These are phyloP conservation scores for Prolemur simus DNA, from an alignment of 2,113 vertebrate species.

Conservation along the genomic window DNA sequence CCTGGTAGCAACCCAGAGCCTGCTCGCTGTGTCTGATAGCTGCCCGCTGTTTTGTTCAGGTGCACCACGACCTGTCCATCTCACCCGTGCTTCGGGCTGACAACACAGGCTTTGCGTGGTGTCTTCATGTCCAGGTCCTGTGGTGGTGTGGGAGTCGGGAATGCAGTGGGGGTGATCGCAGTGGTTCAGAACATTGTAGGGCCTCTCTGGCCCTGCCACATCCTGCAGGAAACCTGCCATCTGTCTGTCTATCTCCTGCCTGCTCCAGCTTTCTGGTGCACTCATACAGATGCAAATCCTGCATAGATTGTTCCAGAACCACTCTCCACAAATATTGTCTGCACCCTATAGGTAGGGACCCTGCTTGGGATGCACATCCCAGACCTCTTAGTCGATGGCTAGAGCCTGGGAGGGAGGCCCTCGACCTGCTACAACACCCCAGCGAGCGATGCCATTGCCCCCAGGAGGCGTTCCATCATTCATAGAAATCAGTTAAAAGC, in stretches of 20 bases:
- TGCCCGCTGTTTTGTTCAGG: not conserved
- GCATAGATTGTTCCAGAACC: not conserved
- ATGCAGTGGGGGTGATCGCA: not conserved
- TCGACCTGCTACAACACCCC: not conserved
- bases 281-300: not conserved
- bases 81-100: not conserved
- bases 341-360: no score
- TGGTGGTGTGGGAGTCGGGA: not conserved
- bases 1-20: not conserved
- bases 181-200: no score
- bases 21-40: fast-evolving
- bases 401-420: not conserved
- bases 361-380: not conserved
- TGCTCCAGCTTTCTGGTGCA: not conserved
- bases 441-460: not conserved
- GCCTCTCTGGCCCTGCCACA: not conserved
- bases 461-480: not conserved
- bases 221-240: not conserved
- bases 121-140: fast-evolving
- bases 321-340: not conserved
- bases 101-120: fast-evolving
- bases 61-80: fast-evolving
- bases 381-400: not conserved
- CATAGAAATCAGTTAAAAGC: not conserved
- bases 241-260: not conserved